A percentile compares a stretch with the other conserved stretches of the same genome.
phyloP scores from a whole-genome alignment of 2,888 invertebrate species.

The Dasypogon diadema region DNA sequence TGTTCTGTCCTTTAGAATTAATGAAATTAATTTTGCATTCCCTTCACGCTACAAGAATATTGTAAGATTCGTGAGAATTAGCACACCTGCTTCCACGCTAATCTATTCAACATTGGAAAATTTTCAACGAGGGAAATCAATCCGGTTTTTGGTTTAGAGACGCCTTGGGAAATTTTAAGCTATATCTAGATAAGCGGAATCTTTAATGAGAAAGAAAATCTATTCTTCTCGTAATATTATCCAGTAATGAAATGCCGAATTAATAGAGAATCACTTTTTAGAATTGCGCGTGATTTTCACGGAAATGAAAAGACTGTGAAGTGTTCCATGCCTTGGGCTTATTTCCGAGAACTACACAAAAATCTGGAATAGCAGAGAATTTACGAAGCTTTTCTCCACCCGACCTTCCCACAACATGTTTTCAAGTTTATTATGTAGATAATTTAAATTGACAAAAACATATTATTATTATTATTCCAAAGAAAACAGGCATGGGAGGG shows the following conservation, averaged over 20 bases:
- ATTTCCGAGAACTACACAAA: too few relatives aligned
- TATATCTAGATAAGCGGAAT: slow-evolving; percentile 12
- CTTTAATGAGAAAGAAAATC: background rate
- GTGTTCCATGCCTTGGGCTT: too few relatives aligned
- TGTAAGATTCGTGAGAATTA: slow-evolving; percentile 37
- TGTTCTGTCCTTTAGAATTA: background rate
- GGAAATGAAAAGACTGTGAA: too few relatives aligned
- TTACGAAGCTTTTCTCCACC: too few relatives aligned
- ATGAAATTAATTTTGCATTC: slow-evolving; percentile 37
- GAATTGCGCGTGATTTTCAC: background rate
- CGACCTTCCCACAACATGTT: too few relatives aligned
- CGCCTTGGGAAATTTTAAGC: slow-evolving; percentile 28
- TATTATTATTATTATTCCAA: too few relatives aligned
- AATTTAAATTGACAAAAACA: too few relatives aligned
- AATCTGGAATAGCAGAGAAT: too few relatives aligned
- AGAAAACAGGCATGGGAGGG: too few relatives aligned
- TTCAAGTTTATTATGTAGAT: too few relatives aligned
- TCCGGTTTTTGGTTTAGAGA: slow-evolving; percentile 3
- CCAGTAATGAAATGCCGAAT: slow-evolving; percentile 15
- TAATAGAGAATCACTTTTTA: slow-evolving; percentile 34
- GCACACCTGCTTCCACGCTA: slow-evolving; percentile 20
- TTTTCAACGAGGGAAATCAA: slow-evolving; percentile 40
- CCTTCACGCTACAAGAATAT: slow-evolving; percentile 13
- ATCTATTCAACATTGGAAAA: slow-evolving; percentile 23
- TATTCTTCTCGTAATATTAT: slow-evolving; percentile 5